phyloP scores from a whole-genome alignment of 2,797 vertebrate genomes.

The Anisognathus igniventris region DNA sequence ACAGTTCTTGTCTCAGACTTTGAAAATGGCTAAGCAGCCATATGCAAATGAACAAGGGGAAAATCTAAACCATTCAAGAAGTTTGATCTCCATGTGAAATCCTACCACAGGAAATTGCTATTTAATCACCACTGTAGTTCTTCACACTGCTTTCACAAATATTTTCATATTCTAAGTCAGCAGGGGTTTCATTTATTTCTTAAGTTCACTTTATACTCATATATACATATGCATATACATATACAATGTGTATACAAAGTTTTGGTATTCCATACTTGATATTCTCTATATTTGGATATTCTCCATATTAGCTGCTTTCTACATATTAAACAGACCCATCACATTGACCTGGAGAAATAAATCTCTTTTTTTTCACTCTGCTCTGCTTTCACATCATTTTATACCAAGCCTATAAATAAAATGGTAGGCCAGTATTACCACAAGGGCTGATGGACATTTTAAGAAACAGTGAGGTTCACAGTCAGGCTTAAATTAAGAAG shows the following conservation, averaged over 20 bases:
- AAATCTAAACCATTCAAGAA: background rate
- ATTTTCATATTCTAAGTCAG: background rate
- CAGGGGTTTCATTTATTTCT: background rate
- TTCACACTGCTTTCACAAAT: background rate
- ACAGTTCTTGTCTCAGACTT: background rate
- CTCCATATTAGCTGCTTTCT: background rate
- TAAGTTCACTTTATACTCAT: background rate
- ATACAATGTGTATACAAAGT: background rate
- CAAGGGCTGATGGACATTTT: background rate
- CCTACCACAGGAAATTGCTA: background rate
- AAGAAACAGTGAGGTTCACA: background rate
- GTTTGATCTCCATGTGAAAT: background rate
- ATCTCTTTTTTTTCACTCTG: background rate
- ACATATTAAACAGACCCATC: background rate
- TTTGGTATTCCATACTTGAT: background rate
- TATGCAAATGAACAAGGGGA: background rate
- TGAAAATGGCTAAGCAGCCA: background rate
- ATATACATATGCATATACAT: background rate
- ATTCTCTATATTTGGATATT: background rate
- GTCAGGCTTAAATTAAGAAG: background rate
- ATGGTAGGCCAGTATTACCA: background rate
- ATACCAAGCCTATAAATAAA: background rate
- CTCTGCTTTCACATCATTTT: background rate
- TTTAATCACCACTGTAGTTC: background rate
- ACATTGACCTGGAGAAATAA: background rate